These are phyloP conservation scores for Tetheella fluctuosa DNA, from an alignment of 2,888 invertebrate genomes.

Conservation along the genomic window DNA sequence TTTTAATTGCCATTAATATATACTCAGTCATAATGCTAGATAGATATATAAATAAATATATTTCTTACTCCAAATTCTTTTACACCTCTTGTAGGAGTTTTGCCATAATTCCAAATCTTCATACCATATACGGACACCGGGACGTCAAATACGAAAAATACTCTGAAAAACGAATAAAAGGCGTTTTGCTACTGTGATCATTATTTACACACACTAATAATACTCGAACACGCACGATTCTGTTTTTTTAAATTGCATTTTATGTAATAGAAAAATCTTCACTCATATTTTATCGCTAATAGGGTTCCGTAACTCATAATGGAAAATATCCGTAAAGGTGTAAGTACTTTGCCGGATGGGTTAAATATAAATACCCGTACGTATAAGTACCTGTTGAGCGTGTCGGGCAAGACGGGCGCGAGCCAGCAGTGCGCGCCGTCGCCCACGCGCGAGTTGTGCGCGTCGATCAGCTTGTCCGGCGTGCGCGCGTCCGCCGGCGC, in stretches of 20 bases:
- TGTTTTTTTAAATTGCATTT: no score
- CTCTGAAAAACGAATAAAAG: slow-evolving; percentile 80
- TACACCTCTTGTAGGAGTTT: slow-evolving; percentile 90
- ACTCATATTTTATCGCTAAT: no score
- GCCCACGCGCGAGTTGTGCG: neutral
- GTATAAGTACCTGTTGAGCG: slow-evolving; percentile 56
- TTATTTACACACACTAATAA: no score
- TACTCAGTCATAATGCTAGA: neutral
- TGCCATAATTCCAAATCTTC: slow-evolving; percentile 93
- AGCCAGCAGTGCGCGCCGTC: slow-evolving; percentile 44
- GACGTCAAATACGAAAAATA: slow-evolving; percentile 91
- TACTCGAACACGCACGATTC: no score
- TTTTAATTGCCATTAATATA: slow-evolving; percentile 6
- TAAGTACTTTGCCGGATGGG: no score
- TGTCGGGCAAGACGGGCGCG: slow-evolving; percentile 51
- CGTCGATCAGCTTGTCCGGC: slow-evolving; percentile 82
- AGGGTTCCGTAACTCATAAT: no score
- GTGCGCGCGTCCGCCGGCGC: slow-evolving; percentile 86
- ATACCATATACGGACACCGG: slow-evolving; percentile 89
- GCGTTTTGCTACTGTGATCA: no score
- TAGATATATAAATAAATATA: neutral
- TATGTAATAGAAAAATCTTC: no score
- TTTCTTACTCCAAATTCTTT: slow-evolving; percentile 91
- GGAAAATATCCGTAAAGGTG: no score
- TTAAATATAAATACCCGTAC: no score